A percentile compares a stretch with the other conserved stretches of the same genome.
These are phyloP conservation scores for Saccostrea glomerata DNA, from an alignment of 1,140 invertebrate species.

Conservation along the genomic window DNA sequence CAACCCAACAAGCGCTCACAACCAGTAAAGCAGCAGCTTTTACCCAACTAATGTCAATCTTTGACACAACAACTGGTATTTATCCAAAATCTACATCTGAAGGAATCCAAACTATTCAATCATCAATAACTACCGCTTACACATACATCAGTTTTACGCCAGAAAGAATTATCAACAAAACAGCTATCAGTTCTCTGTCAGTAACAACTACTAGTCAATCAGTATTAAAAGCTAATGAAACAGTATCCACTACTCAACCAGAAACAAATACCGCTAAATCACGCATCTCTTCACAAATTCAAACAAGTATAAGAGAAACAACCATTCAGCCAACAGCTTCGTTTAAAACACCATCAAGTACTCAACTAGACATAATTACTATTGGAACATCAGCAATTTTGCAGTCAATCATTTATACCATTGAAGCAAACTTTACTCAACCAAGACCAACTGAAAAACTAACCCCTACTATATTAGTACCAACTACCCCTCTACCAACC, in stretches of 20 bases:
- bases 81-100: background rate
- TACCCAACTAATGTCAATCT: background rate
- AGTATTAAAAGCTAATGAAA: background rate
- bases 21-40: background rate
- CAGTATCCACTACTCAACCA: background rate
- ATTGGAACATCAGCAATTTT: background rate
- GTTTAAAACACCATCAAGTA: background rate
- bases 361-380: background rate
- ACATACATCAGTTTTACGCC: background rate
- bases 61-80: background rate
- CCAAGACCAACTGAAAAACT: background rate
- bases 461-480: background rate
- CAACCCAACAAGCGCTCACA: background rate
- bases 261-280: background rate
- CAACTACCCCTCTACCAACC: background rate
- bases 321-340: background rate
- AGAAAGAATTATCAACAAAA: background rate
- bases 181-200: background rate
- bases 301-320: background rate
- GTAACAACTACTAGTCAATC: background rate
- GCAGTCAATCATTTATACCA: background rate
- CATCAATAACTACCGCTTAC: background rate
- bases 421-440: background rate
- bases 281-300: background rate
- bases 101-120: background rate